Evolutionary conservation across 2,113 vertebrate genomes (phyloP), one percentile per base, ranked within the genome.

Genomic region (Channa maculata): DNA sequence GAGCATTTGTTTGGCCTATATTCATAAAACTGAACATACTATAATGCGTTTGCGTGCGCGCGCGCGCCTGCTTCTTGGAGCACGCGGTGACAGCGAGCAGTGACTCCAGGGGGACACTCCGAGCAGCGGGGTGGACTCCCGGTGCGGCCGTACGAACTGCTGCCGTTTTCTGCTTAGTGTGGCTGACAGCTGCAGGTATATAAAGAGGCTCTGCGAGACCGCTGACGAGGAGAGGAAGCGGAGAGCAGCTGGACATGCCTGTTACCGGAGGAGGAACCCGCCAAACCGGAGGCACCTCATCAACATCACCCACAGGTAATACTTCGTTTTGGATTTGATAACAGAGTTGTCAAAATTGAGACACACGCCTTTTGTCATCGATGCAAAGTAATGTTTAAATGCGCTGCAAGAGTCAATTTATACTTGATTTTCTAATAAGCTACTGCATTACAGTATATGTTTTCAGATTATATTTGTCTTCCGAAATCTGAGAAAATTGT

Each of bases 31-130:
- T 24, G 24, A 24, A 24, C 24, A 24, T 24, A 37, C 51, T 92
- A 95, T 89, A 87, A 77, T 87, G 75, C 78, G 91, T 95, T 95
- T 94, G 83, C 82, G 75, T 82, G 86, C 86, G 89, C 57, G 75
- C 83, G 86, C 86, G 89, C 57, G 79, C 84, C 86, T 82, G 80
- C 36, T 78, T 92, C 13, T 73, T 2, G 0, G 85, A 81, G 51
- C 89, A 84, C 89, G 71, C 24, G 24, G 24, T 24, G 24, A 24
- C 24, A 24, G 24, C 24, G 24, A 1, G 24, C 24, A 1, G 24
- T 24, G 24, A 1, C 24, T 24, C 24, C 24, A 24, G 24, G 24
- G 24, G 24, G 24, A 24, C 24, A 24, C 24, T 24, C 24, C 24
- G 24, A 24, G 24, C 24, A 24, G 24, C 24, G 24, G 24, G 24